Percentiles rank a stretch among this genome's conserved stretches.
Evolutionary conservation across 2,797 vertebrate species (phyloP).

Genomic region (Argya squamiceps): DNA sequence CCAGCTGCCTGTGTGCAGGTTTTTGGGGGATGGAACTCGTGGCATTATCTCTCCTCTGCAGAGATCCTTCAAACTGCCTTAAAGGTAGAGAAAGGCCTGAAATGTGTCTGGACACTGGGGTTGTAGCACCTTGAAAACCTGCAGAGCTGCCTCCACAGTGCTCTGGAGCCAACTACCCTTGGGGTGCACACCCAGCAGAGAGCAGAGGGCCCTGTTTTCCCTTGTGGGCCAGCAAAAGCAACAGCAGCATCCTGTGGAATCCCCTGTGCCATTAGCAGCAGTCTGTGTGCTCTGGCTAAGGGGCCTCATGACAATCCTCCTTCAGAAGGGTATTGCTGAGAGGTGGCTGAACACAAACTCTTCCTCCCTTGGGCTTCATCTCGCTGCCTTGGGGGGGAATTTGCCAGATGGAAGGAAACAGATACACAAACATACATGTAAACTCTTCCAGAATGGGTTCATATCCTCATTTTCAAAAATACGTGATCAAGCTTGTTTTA

Average conservation of each 20-base stretch:
- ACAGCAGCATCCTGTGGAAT: neutral
- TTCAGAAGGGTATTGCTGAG: neutral
- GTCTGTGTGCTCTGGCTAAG: neutral
- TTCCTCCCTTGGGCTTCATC: neutral
- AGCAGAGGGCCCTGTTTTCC: neutral
- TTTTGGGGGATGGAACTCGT: neutral
- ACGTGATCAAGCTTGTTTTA: constrained; percentile 53
- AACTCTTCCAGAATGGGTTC: constrained; percentile 60
- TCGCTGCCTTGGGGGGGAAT: neutral
- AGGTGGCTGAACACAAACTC: neutral
- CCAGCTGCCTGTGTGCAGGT: neutral
- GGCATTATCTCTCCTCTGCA: neutral
- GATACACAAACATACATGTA: neutral
- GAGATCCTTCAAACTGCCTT: neutral
- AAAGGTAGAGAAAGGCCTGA: neutral
- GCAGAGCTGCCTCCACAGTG: neutral
- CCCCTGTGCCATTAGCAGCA: fast-evolving
- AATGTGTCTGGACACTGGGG: fast-evolving
- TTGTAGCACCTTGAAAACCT: neutral
- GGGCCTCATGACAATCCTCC: neutral
- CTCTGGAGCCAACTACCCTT: neutral
- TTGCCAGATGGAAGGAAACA: constrained; percentile 40
- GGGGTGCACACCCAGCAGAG: neutral
- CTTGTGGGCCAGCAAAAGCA: neutral
- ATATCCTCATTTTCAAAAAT: neutral